These are phyloP conservation scores for Xestia xanthographa DNA, from an alignment of 2,888 invertebrate species.

Conservation along the genomic window DNA sequence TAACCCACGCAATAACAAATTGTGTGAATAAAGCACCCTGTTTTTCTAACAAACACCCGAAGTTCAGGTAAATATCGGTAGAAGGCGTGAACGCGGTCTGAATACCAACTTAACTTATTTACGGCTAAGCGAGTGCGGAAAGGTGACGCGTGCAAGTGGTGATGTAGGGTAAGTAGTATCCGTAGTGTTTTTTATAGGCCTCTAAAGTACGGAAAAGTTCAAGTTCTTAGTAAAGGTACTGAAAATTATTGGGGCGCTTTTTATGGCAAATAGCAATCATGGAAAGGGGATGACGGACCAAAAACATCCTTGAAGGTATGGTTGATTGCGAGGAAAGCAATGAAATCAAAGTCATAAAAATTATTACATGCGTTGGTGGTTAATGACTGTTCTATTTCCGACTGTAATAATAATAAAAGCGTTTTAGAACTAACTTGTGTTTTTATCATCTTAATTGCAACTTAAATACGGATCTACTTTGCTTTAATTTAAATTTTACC, in stretches of 20 bases:
- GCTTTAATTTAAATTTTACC: background rate
- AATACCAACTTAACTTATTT: conserved; percentile 20
- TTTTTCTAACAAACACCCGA: conserved; percentile 21
- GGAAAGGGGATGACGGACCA: background rate
- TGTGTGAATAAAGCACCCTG: background rate
- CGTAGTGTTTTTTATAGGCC: background rate
- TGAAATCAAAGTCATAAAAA: background rate
- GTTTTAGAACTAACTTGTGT: background rate
- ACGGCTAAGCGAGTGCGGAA: background rate
- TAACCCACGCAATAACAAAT: conserved; percentile 6
- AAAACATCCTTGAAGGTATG: background rate
- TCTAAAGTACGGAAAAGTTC: background rate
- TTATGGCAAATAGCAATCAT: background rate
- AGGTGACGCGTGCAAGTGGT: background rate
- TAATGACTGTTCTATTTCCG: background rate
- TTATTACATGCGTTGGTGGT: background rate
- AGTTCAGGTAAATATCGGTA: conserved; percentile 28
- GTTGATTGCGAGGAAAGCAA: background rate
- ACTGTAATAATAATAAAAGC: background rate
- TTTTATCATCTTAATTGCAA: background rate
- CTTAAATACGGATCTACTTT: background rate
- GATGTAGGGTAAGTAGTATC: background rate
- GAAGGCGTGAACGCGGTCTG: background rate
- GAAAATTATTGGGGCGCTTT: background rate
- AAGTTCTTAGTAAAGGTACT: background rate